Percentiles rank a stretch among this genome's conserved stretches.
Evolutionary conservation across 2,113 vertebrate genomes (phyloP).

Genomic region (Circaetus cinerascens): DNA sequence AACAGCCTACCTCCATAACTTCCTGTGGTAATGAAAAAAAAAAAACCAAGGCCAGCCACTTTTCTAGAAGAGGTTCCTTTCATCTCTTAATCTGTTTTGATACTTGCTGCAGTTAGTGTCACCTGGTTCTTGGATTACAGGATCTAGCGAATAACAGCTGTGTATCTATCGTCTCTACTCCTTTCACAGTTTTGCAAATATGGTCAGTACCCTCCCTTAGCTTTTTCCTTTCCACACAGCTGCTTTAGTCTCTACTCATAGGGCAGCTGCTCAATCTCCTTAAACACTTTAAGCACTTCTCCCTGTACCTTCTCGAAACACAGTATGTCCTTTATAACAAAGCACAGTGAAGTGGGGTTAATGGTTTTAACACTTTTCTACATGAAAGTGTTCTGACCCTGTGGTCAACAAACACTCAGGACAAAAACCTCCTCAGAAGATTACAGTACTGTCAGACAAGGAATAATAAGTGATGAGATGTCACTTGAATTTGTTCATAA

Average conservation of each 20-base stretch:
- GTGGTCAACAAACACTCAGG: not conserved
- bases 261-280: not conserved
- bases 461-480: not conserved
- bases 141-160: not conserved
- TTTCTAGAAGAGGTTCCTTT: not conserved
- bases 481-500: not conserved
- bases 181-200: not conserved
- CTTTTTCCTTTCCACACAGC: not conserved
- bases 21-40: rapidly evolving
- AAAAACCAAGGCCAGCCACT: not conserved
- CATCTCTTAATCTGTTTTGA: not conserved
- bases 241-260: not conserved
- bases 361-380: not conserved
- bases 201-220: not conserved
- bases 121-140: not conserved
- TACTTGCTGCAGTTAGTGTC: not conserved
- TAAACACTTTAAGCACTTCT: rapidly evolving
- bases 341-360: not conserved
- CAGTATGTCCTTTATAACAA: not conserved
- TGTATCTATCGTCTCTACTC: not conserved
- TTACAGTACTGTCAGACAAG: not conserved
- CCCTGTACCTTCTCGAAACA: not conserved
- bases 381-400: not conserved
- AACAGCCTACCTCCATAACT: not conserved
- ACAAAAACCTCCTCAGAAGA: not conserved